Base-by-base conservation (phyloP, 2,113 vertebrate species). In the Phyllostomus discolor region DNA sequence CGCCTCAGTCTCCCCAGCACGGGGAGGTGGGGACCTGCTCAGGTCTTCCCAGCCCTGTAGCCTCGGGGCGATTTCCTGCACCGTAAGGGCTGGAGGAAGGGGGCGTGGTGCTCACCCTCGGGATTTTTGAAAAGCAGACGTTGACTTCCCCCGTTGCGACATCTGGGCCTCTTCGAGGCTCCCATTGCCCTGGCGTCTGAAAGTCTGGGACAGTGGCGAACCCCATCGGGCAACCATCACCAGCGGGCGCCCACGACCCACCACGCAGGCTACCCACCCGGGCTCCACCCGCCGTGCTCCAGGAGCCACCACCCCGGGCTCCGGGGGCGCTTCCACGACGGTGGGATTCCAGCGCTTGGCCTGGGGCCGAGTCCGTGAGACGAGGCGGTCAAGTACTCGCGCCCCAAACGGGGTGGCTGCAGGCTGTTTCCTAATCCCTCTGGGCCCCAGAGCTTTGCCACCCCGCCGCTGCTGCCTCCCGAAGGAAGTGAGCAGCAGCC, bases 131-230 rank as follows among this genome's bases (percentile, higher is more conserved):
- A 93, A 97, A 90, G 72, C 86, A 82, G 93, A 90, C 93, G 9
- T 35, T 31, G 41, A 88, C 82, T 96, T 96, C 86, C 86, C 93
- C 48, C 0, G 31, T 94, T 91, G 95, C 83, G 94, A 97, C 97
- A 95, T 97, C 93, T 91, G 95, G 82, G 96, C 95, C 90, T 96
- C 82, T 59, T 59, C 22, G 59, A 86, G 89, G 87, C n/a, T 94
- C 57, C 87, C 90, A 88, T 81, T 94, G 97, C 95, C 92, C 94
- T 66, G 46, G 41, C 10, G 11, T 64, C 26, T n/a, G 22, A 62
- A 84, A 69, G 78, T 43, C 43, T 2, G 12, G 54, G 62, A 17
- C 33, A 38, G 72, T 10, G 15, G 22, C 38, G 2, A 35, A 24
- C 70, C 85, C 11, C 7, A 28, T 59, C 35, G 24, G 52, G 20